Evolutionary conservation across 2,113 vertebrate genomes (phyloP).

Genomic region (Rhabdomys dilectus): DNA sequence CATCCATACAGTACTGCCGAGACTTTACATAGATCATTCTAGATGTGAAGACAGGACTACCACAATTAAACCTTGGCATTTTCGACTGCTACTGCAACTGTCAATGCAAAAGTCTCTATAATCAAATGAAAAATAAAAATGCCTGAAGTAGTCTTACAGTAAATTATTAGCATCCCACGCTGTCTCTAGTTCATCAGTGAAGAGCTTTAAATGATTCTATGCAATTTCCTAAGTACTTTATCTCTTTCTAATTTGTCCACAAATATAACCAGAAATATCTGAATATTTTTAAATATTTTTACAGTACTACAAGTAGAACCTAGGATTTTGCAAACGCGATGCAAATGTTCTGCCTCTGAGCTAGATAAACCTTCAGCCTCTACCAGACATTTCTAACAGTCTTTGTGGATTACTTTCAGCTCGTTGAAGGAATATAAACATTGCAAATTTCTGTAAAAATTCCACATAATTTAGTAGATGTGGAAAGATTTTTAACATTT

Average conservation of each 20-base stretch:
- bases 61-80: constrained; percentile 9
- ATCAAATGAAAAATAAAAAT: constrained; percentile 1
- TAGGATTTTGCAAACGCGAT: too few species aligned
- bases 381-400: neutral
- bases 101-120: constrained; percentile 39
- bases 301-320: neutral
- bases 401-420: neutral
- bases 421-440: neutral
- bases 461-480: constrained; percentile 1
- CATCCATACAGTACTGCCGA: neutral
- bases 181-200: neutral
- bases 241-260: neutral
- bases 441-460: neutral
- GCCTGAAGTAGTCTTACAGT: neutral
- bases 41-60: constrained; percentile 17
- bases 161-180: neutral
- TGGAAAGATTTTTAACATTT: neutral
- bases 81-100: constrained; percentile 41
- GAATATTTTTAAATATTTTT: neutral
- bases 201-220: constrained; percentile 31
- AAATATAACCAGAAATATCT: neutral
- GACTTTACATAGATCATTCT: neutral
- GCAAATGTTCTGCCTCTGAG: neutral
- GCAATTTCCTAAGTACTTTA: neutral
- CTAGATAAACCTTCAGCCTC: neutral